These are phyloP conservation scores for Pachypsylla venusta DNA, from an alignment of 1,140 invertebrate genomes.

Conservation along the genomic window DNA sequence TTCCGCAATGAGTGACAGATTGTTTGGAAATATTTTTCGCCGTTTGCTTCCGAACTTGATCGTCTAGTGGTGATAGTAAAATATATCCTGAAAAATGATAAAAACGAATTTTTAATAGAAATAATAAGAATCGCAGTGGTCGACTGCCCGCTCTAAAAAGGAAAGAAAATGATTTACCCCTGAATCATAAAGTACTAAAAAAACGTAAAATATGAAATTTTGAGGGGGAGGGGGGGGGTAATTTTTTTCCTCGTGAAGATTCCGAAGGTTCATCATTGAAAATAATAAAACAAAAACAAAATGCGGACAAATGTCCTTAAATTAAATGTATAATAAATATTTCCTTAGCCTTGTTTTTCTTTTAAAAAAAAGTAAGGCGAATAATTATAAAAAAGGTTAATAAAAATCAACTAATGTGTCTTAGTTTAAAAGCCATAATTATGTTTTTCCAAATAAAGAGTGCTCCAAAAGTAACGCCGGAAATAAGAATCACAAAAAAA, in stretches of 20 bases:
- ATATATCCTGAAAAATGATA: constrained; percentile 27
- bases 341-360: no score
- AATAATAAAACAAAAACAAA: not conserved
- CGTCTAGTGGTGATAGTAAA: constrained; percentile 29
- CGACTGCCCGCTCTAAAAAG: not conserved
- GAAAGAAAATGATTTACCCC: not conserved
- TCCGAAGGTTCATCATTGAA: not conserved
- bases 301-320: no score
- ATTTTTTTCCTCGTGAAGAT: no score
- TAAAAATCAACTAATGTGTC: no score
- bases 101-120: not conserved
- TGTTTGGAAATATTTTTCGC: constrained; percentile 18
- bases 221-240: not conserved
- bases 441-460: no score
- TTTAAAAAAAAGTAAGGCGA: no score
- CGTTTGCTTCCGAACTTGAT: constrained; percentile 27
- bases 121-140: not conserved
- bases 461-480: no score
- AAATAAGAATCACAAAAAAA: no score
- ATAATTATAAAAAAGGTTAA: no score
- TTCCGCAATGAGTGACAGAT: constrained; percentile 3
- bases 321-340: no score
- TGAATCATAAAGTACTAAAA: not conserved
- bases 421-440: no score
- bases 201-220: not conserved